Base-by-base conservation (phyloP, 1,140 invertebrate genomes). In the Epicauta chinensis region DNA sequence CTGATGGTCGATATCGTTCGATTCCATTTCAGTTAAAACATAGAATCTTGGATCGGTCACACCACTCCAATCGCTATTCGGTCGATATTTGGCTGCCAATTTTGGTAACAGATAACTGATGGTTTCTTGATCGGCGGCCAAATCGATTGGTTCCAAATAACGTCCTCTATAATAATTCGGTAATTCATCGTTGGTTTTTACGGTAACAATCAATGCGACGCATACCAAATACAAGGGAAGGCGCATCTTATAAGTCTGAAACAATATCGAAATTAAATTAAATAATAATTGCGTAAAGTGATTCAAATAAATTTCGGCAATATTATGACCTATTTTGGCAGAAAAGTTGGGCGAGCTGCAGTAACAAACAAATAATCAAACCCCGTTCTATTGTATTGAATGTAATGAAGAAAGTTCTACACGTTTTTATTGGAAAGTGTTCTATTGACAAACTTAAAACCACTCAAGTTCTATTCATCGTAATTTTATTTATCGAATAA, bases 11-110 rank as follows among this genome's bases (percentile, higher is more conserved):
- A 55, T 51, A 38, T 50, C 49, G 34, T 60, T 54, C 11, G 51
- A 57, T 50, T 65, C 59, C 42, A 66, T 46, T 50, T 69, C 67
- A 15, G 61, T 65, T 38, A 69, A 55, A 17, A 67, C 54, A 47
- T 65, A 65, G 37, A 63, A 61, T 15, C 63, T 32, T n/a, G 63
- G 63, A 50, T 66, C 63, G 4, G 55, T 44, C 1, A 65, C 59
- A 15, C 52, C 54, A 17, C 55, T 58, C 65, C 65, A 65, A 16
- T 64, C 60, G 36, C 43, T 59, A 51, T 50, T 55, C 11, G 64
- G 63, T 37, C 63, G 45, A 53, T 70, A 71, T 56, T 69, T 68
- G 17, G 69, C 61, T n/a, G 64, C 60, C 36, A 73, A 61, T 45
- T 63, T 64, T 39, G 71, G 71, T 31, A 71, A 44, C 6, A 71